Base-by-base conservation (phyloP, 2,113 vertebrate species). In the Cyprinodon variegatus region DNA sequence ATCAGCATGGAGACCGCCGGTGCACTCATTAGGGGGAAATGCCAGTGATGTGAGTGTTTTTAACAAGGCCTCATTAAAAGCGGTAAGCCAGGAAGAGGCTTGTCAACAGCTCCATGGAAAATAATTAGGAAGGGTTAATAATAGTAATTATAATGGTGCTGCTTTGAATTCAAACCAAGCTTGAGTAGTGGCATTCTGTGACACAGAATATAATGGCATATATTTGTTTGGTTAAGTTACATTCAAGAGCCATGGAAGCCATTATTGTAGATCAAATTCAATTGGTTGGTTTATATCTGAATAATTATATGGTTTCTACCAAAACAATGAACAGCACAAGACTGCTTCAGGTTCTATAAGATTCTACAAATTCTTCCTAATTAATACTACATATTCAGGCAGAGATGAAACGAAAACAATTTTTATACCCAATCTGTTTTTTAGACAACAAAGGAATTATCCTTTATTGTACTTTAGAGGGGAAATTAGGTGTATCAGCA, bases 21-120 rank as follows among this genome's bases (percentile, higher is more conserved):
- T 40, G 74, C 45, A 0, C 68, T 84, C 82, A 68, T 88, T 89
- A 86, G 40, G 29, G 62, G 76, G 13, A 79, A 79, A 81, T 71
- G 83, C 74, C 82, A 85, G 69, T 77, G 79, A 87, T 82, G 79
- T 88, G 86, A 71, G 85, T 65, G 83, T 72, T 90, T 90, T 87
- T 88, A 90, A 90, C 82, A 20, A 87, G 87, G 61, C 39, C 79
- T 89, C 79, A 66, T 91, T 87, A 88, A 67, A 53, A 85, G 70
- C 62, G 29, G 50, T 10, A 61, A 65, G 67, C 68, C 68, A 46
- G 77, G 67, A 72, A 67, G 82, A 78, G 48, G 53, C 75, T 63
- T 65, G 71, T 70, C 81, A 84, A 88, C 83, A 83, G 81, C 79
- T 79, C 70, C 72, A 64, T 20, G 77, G 75, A 78, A 76, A 76